phyloP scores from a whole-genome alignment of 2,113 vertebrate genomes.

The Melozone crissalis region DNA sequence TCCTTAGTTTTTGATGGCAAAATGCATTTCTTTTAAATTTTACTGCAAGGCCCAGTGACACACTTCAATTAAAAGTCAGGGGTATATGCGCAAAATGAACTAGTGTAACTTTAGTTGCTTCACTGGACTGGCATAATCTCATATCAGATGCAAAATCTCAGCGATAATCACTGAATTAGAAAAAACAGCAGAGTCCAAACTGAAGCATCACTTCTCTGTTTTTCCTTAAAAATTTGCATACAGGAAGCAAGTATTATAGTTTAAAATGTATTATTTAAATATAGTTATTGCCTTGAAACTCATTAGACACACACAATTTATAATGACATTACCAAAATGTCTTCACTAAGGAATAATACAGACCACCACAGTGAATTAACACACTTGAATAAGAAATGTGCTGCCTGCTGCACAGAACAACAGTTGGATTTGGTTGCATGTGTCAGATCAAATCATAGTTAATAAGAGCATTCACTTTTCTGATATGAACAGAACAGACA shows the following conservation, averaged over 20 bases:
- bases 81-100: neutral
- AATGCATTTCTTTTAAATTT: neutral
- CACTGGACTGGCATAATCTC: neutral
- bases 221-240: neutral
- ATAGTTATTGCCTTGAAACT: neutral
- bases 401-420: neutral
- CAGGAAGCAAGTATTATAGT: neutral
- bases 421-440: neutral
- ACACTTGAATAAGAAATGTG: neutral
- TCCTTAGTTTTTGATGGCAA: neutral
- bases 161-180: neutral
- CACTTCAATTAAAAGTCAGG: neutral
- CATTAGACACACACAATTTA: slow-evolving; percentile 5
- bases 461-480: neutral
- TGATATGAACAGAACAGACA: slow-evolving; percentile 9
- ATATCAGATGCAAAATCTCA: neutral
- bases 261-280: neutral
- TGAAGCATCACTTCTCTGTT: neutral
- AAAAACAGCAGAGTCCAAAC: neutral
- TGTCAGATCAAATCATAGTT: slow-evolving; percentile 21
- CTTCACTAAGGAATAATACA: neutral
- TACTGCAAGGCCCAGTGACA: neutral
- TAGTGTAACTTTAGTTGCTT: neutral
- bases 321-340: neutral
- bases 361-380: slow-evolving; percentile 11